A percentile compares a stretch with the other conserved stretches of the same genome.
These are phyloP conservation scores for Cantharis lateralis DNA, from an alignment of 2,888 invertebrate species.

Conservation along the genomic window DNA sequence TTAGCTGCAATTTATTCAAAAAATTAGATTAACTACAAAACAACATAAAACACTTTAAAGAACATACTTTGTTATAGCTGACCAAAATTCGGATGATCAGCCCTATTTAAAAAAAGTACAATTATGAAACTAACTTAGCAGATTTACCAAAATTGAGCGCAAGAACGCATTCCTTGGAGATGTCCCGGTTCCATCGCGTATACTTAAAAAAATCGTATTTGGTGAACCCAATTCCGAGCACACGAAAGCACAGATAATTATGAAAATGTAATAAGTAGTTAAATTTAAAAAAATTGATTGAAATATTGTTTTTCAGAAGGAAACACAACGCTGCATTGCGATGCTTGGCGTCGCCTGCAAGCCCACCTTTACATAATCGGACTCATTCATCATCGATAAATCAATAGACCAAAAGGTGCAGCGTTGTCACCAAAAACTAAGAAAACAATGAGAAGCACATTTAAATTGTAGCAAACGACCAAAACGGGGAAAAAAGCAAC, in stretches of 20 bases:
- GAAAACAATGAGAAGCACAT: neutral
- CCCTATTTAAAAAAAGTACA: no score
- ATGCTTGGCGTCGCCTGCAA: conserved; percentile 6
- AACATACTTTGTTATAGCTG: no score
- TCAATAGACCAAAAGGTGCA: neutral
- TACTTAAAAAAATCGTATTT: neutral
- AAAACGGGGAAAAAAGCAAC: neutral
- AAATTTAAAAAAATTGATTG: neutral
- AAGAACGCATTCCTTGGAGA: no score
- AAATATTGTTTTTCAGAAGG: neutral
- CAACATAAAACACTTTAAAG: no score
- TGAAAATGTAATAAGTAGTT: neutral
- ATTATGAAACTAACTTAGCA: no score
- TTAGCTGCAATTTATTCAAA: no score
- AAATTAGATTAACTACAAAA: no score
- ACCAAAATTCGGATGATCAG: no score
- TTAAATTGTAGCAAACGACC: neutral
- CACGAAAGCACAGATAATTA: neutral
- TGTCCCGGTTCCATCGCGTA: no score
- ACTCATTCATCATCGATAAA: neutral
- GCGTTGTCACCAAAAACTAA: neutral
- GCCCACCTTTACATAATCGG: neutral
- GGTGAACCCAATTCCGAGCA: neutral
- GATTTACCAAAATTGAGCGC: no score
- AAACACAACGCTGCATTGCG: conserved; percentile 4